Percentiles rank a stretch among this genome's conserved stretches.
Evolutionary conservation across 2,888 invertebrate species (phyloP).

Genomic region (Exocentrus adspersus): DNA sequence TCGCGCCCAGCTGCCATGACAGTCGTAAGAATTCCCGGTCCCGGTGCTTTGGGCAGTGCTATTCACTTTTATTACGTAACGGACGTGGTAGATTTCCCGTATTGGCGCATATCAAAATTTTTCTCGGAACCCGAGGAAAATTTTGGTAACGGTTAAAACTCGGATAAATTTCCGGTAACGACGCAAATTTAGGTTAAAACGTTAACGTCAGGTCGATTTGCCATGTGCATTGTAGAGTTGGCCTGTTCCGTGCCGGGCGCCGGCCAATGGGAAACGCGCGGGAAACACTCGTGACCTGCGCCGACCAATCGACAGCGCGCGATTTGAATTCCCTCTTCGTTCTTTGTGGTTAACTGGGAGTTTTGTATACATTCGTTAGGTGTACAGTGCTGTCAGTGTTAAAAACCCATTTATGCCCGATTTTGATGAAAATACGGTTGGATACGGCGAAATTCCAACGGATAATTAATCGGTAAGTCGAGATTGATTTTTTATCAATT

Average conservation of each 20-base stretch:
- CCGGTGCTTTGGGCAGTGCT: slow-evolving; percentile 22
- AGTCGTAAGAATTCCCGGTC: slow-evolving; percentile 54
- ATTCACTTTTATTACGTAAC: slow-evolving; percentile 36
- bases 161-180: slow-evolving; percentile 19
- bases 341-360: slow-evolving; percentile 59
- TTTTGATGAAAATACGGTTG: slow-evolving; percentile 75
- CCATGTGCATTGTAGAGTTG: slow-evolving; percentile 53
- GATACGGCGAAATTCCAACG: slow-evolving; percentile 73
- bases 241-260: slow-evolving; percentile 39
- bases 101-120: slow-evolving; percentile 42
- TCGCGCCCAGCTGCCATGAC: slow-evolving; percentile 58
- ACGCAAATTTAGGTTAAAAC: slow-evolving; percentile 53
- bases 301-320: slow-evolving; percentile 57
- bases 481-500: slow-evolving; percentile 45
- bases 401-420: slow-evolving; percentile 68
- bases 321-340: slow-evolving; percentile 65
- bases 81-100: too few species aligned
- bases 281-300: slow-evolving; percentile 61
- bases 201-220: slow-evolving; percentile 52
- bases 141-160: slow-evolving; percentile 37
- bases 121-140: slow-evolving; percentile 42
- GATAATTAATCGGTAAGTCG: slow-evolving; percentile 77
- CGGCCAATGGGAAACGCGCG: slow-evolving; percentile 59
- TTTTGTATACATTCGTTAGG: slow-evolving; percentile 65
- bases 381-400: slow-evolving; percentile 63